Base-by-base conservation (phyloP, 2,797 vertebrate species). In the Phalloptychus januarius region DNA sequence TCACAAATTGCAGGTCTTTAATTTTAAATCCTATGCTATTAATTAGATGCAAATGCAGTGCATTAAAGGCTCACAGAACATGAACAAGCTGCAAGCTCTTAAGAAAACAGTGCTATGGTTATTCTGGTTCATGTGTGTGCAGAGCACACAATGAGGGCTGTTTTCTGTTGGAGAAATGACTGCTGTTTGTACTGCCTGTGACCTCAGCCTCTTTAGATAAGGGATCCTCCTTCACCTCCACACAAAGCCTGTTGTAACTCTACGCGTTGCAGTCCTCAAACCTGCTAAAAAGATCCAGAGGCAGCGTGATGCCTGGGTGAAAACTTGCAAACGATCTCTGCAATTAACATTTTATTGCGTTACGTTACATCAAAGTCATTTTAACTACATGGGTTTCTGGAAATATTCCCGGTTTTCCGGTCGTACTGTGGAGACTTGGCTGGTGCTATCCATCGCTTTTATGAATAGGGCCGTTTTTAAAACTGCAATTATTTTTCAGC, bases 141-240 rank as follows among this genome's bases (percentile, higher is more conserved):
- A 45, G 40, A 44, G 67, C 15, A 45, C 42, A 70, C 67, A 70
- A 45, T 45, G 67, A 70, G 42, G 67, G 25, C 67, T 70, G 67
- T 70, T 70, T 70, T 70, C 67, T 70, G 67, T 45, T 70, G 67
- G 67, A 70, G 40, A 70, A 70, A 70, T 70, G 16, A 25, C 67
- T 70, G 40, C 67, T 3, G 40, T 45, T 44, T 44, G 38, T 70
- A n/a, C 67, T 28, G 67, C 40, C 67, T 18, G 25, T 70, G 25
- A 70, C 67, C 23, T 70, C 67, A 70, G 67, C 67, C 15, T 69
- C 65, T 69, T 42, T 15, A 70, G 25, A 28, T 70, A 70, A 70
- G 40, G 25, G 67, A 44, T 70, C 67, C 67, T 44, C 25, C 40
- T 38, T 38, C 61, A 65, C 33, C 20, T 67, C 63, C 36, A 1